Evolutionary conservation across 2,888 invertebrate species (phyloP), one percentile per base, ranked within the genome.

Genomic region (Chalcosyrphus nemorum): DNA sequence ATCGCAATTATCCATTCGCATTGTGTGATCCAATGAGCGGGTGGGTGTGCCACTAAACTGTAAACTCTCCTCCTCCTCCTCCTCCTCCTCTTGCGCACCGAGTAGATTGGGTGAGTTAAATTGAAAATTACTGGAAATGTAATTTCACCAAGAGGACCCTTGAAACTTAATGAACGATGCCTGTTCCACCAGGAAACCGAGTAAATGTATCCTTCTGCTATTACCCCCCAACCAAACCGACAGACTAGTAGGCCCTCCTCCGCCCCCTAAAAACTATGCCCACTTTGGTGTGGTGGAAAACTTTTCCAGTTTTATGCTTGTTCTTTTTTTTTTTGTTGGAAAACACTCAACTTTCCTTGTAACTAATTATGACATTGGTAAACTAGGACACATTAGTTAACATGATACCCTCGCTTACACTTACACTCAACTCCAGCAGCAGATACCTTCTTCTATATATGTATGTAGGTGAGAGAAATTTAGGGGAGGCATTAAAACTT

Each of bases 1-100:
- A 84, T 84, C 84, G 84, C 68, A 80, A 84, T 84, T 84, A 84
- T 84, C 78, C 84, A 74, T 80, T 80, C 63, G 72, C 61, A 78
- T 74, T 84, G 66, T 82, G 66, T 68, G 52, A 78, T 68, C 61
- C 54, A 65, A 41, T 54, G 43, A 43, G 68, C 38, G 56, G 32
- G 19, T 63, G 75, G 56, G 54, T 9, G 54, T 66, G 59, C 19
- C 6, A 7, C 29, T 6, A 29, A 29, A 29, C 29, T 29, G 29
- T 4, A 7, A 29, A 32, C 32, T 32, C 1, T 7, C 29, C 5
- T 6, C 29, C 4, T 5, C 2, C 1, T 54, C 15, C 43, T 56
- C 52, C 32, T 57, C 15, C 32, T 65, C 35, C 52, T 61, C n/a
- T n/a, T n/a, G n/a, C n/a, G n/a, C n/a, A n/a, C n/a, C 9, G 15